Base-by-base conservation (phyloP, 2,888 invertebrate genomes). In the Polyommatus icarus region DNA sequence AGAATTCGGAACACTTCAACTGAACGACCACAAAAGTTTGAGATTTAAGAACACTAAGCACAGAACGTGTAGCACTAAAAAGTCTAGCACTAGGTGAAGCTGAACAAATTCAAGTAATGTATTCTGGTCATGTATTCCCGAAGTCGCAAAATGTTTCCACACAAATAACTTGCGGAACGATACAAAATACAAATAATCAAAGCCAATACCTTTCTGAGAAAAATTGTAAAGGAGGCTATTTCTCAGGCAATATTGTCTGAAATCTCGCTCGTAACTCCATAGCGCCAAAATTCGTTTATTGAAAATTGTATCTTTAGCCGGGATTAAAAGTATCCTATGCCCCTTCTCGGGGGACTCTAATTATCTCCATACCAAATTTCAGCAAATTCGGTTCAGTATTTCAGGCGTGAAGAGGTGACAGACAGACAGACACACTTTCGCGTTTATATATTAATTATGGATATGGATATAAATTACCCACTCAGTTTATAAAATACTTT, bases 101-200 rank as follows among this genome's bases (percentile, higher is more conserved):
- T 67, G 67, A 67, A 32, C 67, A 67, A 67, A 67, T 67, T 67
- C 67, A 67, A 29, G 15, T 32, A 67, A 67, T 67, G 67, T 67
- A 67, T 67, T 67, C 67, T 5, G 29, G 67, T 29, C 67, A 67
- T 67, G 67, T 67, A 67, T 67, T 67, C 18, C 67, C 67, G 61
- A 67, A 67, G 67, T 67, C 67, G 67, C 67, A 67, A 67, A 67
- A 67, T 67, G 67, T 67, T 67, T 67, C 67, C 32, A 67, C 67
- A 67, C 67, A 67, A 67, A 67, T 67, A 67, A 32, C 67, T 67
- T 67, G 29, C 67, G 29, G 29, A 67, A 32, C 67, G 67, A 67
- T 67, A 67, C 67, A 67, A 67, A 32, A 67, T 32, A 67, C 29
- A 67, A 67, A 67, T 32, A 32, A 29, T 67, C 67, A 67, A 67